phyloP scores from a whole-genome alignment of 2,888 invertebrate genomes.

The Nudaria mundana region DNA sequence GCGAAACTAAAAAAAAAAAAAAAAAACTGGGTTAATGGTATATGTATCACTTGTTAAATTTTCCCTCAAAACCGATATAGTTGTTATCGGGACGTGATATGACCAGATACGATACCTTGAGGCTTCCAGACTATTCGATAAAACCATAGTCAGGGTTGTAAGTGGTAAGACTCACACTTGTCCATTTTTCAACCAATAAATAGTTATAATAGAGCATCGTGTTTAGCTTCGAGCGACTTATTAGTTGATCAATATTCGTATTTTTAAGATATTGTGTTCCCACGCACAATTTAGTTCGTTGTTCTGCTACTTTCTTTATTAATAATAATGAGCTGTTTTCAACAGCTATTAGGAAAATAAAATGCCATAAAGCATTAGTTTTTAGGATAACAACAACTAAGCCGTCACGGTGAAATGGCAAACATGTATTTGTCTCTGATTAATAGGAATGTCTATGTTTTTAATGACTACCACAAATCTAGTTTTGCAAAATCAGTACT shows the following conservation, averaged over 20 bases:
- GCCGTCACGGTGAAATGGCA: background rate
- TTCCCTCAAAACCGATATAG: too few species aligned
- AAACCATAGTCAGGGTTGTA: too few species aligned
- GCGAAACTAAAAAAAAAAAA: too few species aligned
- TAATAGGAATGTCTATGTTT: slow-evolving; percentile 3
- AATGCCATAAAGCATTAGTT: slow-evolving; percentile 27
- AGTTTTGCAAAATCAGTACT: background rate
- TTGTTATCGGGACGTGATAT: too few species aligned
- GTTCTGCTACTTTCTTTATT: slow-evolving; percentile 37
- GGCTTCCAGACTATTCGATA: too few species aligned
- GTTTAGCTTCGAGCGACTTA: slow-evolving; percentile 39
- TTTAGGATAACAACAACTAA: background rate
- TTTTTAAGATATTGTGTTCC: slow-evolving; percentile 32
- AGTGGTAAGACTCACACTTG: background rate
- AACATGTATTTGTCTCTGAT: slow-evolving; percentile 1
- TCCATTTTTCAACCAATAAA: slow-evolving; percentile 32
- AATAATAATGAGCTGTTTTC: slow-evolving; percentile 36
- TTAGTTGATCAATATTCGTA: slow-evolving; percentile 38
- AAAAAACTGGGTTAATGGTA: too few species aligned
- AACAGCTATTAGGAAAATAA: slow-evolving; percentile 16
- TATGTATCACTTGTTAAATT: too few species aligned
- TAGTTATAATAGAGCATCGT: slow-evolving; percentile 39
- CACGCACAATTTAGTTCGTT: slow-evolving; percentile 35
- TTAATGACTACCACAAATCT: slow-evolving; percentile 2
- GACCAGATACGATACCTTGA: too few species aligned